Conservation (phyloP, 2,888 invertebrate genomes). For the Pandemis corylana region DNA sequence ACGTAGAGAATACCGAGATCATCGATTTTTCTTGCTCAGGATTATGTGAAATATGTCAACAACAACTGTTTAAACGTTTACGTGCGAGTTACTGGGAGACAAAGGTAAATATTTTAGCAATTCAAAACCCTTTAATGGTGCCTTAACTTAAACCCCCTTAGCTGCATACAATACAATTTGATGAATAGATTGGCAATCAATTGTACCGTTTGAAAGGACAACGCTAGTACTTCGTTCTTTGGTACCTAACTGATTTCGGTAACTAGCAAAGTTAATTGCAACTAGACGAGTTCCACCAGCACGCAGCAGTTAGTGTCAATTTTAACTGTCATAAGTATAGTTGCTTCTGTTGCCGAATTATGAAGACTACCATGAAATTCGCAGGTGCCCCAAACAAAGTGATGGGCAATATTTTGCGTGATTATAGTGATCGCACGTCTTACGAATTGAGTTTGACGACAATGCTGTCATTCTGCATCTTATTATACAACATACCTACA, state of each 20-base stretch:
- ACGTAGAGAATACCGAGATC: slow-evolving; percentile 54
- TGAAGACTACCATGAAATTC: slow-evolving; percentile 1
- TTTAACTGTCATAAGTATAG: background rate
- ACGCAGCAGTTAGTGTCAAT: background rate
- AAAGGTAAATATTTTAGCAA: background rate
- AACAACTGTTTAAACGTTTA: background rate
- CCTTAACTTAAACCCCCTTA: background rate
- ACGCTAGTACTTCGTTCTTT: background rate
- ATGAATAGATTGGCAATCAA: background rate
- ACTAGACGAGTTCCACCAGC: background rate
- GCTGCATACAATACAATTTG: background rate
- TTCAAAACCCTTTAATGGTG: background rate
- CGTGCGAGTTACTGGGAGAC: background rate
- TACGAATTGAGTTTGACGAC: slow-evolving; percentile 3
- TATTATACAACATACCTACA: slow-evolving; percentile 1
- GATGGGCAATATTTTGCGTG: background rate
- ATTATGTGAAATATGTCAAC: slow-evolving; percentile 27
- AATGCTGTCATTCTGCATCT: background rate
- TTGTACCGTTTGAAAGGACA: background rate
- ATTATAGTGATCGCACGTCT: slow-evolving; percentile 1
- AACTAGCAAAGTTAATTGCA: background rate
- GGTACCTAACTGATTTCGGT: background rate
- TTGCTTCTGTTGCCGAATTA: background rate
- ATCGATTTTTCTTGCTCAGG: slow-evolving; percentile 49
- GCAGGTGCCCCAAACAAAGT: slow-evolving; percentile 2